Conservation (phyloP, 2,888 invertebrate genomes). For the Cyclophora punctaria region DNA sequence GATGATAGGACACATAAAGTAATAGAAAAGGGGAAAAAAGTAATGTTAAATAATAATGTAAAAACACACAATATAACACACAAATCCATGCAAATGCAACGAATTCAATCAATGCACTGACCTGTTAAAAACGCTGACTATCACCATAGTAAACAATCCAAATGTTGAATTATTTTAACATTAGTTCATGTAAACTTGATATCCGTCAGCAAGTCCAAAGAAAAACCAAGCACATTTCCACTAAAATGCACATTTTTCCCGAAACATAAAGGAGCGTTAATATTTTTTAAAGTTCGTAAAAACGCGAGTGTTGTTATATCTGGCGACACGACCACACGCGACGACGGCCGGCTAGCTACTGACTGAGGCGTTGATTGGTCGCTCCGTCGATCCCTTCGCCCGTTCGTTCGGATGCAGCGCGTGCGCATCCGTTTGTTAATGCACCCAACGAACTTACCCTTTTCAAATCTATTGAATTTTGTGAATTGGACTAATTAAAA, state of each 20-base stretch:
- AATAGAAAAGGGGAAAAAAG: no score
- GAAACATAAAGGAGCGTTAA: conserved; percentile 27
- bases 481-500: no score
- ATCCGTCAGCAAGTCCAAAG: conserved; percentile 43
- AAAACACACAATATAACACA: no score
- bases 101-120: conserved; percentile 35
- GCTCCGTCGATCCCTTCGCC: conserved; percentile 12
- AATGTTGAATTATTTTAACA: conserved; percentile 31
- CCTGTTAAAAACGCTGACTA: conserved; percentile 72
- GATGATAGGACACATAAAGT: conserved; percentile 1
- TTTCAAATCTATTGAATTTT: neutral
- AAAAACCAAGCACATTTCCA: conserved; percentile 55
- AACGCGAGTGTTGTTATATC: conserved; percentile 37
- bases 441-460: conserved; percentile 9
- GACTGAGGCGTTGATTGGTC: conserved; percentile 50
- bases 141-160: conserved; percentile 72
- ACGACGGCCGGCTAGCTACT: conserved; percentile 44
- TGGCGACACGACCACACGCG: conserved; percentile 33
- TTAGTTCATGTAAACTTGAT: conserved; percentile 25
- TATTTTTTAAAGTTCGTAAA: conserved; percentile 23
- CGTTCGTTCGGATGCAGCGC: conserved; percentile 38
- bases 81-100: conserved; percentile 16
- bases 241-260: conserved; percentile 49
- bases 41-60: neutral
- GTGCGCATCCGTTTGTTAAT: conserved; percentile 32